phyloP scores from a whole-genome alignment of 1,140 invertebrate genomes.

The Bombus soroeensis region DNA sequence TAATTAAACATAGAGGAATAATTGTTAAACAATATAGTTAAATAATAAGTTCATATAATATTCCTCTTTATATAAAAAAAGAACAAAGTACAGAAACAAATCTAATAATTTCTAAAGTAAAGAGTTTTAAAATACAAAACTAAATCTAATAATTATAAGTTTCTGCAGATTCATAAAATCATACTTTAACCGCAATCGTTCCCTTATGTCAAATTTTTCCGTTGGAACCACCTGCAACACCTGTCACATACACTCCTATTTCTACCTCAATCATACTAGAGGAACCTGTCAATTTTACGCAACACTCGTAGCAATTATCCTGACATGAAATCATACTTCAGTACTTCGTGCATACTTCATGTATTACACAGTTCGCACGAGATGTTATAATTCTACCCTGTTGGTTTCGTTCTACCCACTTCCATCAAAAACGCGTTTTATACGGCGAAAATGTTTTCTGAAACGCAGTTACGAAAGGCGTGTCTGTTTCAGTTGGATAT shows the following conservation, averaged over 20 bases:
- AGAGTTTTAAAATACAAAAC: neutral
- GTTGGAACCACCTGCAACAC: neutral
- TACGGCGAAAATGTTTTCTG: neutral
- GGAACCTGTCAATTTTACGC: neutral
- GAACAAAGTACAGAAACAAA: neutral
- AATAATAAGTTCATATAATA: neutral
- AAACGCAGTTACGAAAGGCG: neutral
- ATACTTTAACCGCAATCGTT: neutral
- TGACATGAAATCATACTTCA: neutral
- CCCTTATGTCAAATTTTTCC: neutral
- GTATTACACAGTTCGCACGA: neutral
- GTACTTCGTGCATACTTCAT: neutral
- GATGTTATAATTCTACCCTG: neutral
- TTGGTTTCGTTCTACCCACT: neutral
- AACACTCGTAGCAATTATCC: neutral
- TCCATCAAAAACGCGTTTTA: neutral
- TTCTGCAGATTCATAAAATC: neutral
- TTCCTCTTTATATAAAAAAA: too few relatives aligned
- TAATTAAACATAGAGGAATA: neutral
- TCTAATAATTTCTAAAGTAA: neutral
- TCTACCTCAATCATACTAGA: neutral
- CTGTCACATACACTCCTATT: neutral
- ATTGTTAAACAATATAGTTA: neutral
- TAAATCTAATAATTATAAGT: neutral
- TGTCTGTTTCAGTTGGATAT: neutral